Base-by-base conservation (phyloP, 2,113 vertebrate genomes). In the Paratilapia polleni region DNA sequence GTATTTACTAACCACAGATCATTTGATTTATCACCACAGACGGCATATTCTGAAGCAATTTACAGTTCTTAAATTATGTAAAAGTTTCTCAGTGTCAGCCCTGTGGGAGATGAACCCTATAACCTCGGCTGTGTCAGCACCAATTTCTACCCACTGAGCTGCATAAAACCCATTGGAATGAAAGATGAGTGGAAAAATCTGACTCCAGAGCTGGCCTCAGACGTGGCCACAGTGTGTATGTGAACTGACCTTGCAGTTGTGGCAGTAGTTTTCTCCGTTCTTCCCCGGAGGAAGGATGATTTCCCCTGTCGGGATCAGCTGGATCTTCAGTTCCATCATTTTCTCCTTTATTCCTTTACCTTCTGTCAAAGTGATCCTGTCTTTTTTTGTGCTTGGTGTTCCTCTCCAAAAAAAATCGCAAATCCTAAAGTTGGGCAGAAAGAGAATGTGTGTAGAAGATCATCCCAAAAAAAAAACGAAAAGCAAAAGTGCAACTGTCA, bases 301-400 rank as follows among this genome's bases (percentile, higher is more conserved):
- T 75, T 95, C 94, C 77, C 94, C 94, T 0, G 94, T 95, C 0
- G 94, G 94, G 86, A 95, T 93, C 8, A 95, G 83, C 83, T 94
- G 91, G 76, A 94, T 95, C 90, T 85, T 94, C 64, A 94, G 61
- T 73, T 95, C 93, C 94, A 95, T 95, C 93, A 94, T 95, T 78
- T 36, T 47, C 12, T 70, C 12, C 10, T 22, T 11, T 13, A 11
- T 70, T 56, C 57, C 19, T 19, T 76, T 73, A 19, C 3, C n/a
- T 22, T 78, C n/a, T 80, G 8, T 26, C 24, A 8, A 52, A 58
- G 22, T 10, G 57, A 62, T 3, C 41, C 41, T 2, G 41, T 61
- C 22, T 57, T 24, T 3, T 41, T 77, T 38, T 54, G 28, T 8
- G 56, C 31, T 24, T 68, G 70, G 3, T 74, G 28, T 59, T 61